Percentiles rank a stretch among this genome's conserved stretches.
phyloP scores from a whole-genome alignment of 2,888 invertebrate species.

The Myopa testacea region DNA sequence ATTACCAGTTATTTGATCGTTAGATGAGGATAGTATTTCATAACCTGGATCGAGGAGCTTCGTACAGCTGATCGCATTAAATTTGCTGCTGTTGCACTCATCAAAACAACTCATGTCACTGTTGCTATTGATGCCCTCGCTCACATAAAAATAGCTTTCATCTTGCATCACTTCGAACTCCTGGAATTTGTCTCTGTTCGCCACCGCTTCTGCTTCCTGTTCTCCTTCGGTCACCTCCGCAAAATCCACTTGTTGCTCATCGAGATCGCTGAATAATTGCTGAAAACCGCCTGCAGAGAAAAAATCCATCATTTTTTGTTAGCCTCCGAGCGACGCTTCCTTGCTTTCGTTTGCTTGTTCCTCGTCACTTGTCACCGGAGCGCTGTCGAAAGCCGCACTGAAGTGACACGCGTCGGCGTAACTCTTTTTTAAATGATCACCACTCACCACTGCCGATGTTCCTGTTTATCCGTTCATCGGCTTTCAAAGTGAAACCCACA shows the following conservation, averaged over 20 bases:
- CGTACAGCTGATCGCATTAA: neutral
- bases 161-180: neutral
- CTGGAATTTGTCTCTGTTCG: neutral
- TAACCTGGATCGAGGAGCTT: neutral
- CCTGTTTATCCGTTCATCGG: neutral
- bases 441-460: neutral
- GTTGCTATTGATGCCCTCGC: neutral
- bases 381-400: constrained; percentile 7
- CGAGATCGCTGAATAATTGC: constrained; percentile 64
- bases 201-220: neutral
- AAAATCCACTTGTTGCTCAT: constrained; percentile 51
- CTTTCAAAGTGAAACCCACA: neutral
- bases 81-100: constrained; percentile 44
- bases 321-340: too few relatives aligned
- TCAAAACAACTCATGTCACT: constrained; percentile 41
- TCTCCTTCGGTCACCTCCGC: constrained; percentile 2
- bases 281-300: constrained; percentile 68
- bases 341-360: neutral
- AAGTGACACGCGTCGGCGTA: constrained; percentile 2
- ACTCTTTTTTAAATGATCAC: constrained; percentile 18
- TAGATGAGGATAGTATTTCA: neutral
- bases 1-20: neutral
- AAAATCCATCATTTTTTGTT: constrained; percentile 61
- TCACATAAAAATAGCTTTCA: neutral
- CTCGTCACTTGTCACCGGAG: neutral